Percentiles rank a stretch among this genome's conserved stretches.
These are phyloP conservation scores for Ramphastos sulfuratus DNA, from an alignment of 2,113 vertebrate genomes.

Conservation along the genomic window DNA sequence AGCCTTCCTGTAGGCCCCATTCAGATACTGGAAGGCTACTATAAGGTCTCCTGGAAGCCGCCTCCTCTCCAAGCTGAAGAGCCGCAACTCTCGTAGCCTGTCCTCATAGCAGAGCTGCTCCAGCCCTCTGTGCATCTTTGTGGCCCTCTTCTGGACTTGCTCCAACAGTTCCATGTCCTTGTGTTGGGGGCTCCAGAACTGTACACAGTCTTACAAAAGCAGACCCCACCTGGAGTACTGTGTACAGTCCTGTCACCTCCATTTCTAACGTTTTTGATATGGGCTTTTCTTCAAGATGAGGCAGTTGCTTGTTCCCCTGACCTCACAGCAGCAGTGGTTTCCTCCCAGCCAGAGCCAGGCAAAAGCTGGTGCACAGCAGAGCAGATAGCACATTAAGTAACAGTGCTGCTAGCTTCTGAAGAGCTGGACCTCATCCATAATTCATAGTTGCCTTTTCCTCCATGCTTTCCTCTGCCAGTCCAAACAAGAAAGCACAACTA, in stretches of 20 bases:
- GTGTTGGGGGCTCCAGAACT: too few relatives aligned
- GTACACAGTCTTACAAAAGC: too few relatives aligned
- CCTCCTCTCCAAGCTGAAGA: too few relatives aligned
- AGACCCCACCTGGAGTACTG: too few relatives aligned
- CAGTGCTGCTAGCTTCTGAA: not conserved
- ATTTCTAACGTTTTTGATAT: not conserved
- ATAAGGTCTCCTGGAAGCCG: too few relatives aligned
- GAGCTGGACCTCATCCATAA: not conserved
- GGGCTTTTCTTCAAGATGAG: not conserved
- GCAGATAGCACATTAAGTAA: not conserved
- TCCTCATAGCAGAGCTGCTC: too few relatives aligned
- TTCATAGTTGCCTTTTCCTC: not conserved
- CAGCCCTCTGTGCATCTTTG: too few relatives aligned
- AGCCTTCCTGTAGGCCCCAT: too few relatives aligned
- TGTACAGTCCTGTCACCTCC: not conserved
- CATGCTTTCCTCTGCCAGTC: not conserved
- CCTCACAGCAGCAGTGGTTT: not conserved
- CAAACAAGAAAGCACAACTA: not conserved
- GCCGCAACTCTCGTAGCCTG: too few relatives aligned
- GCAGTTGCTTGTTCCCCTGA: not conserved
- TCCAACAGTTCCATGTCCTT: too few relatives aligned
- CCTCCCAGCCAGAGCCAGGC: not conserved
- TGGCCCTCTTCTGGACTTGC: too few relatives aligned
- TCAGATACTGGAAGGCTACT: too few relatives aligned
- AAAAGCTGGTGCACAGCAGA: not conserved